phyloP scores from a whole-genome alignment of 2,113 vertebrate genomes.

The Pelodiscus sinensis region DNA sequence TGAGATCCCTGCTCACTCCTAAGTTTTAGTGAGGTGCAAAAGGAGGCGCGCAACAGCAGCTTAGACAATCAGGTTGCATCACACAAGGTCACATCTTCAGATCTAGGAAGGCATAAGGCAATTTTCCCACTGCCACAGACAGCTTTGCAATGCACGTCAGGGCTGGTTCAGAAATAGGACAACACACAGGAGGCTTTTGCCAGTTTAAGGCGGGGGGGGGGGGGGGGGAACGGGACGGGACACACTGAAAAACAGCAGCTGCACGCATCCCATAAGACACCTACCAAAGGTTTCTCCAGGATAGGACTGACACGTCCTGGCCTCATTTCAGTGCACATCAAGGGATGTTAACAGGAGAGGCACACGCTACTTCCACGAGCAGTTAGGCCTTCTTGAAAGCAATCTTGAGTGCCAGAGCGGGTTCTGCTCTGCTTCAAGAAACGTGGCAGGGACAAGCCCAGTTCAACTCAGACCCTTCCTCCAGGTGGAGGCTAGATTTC shows the following conservation, averaged over 20 bases:
- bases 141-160: not conserved
- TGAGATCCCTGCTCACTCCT: not conserved
- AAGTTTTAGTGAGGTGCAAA: not conserved
- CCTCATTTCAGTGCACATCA: not conserved
- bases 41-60: not conserved
- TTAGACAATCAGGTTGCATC: not conserved
- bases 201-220: not conserved
- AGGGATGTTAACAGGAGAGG: not conserved
- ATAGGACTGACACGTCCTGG: not conserved
- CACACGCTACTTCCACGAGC: not conserved
- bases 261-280: not conserved
- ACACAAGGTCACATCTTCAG: not conserved
- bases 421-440: not conserved
- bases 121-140: not conserved
- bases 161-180: not conserved
- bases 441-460: not conserved
- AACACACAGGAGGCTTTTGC: not conserved
- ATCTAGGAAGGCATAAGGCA: not conserved
- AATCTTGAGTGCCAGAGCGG: not conserved
- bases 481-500: no score
- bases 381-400: not conserved
- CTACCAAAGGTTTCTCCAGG: not conserved
- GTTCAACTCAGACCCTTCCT: not conserved
- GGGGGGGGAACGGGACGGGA: no score
- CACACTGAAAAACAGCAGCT: not conserved